These are phyloP conservation scores for Hycleus cichorii DNA, from an alignment of 1,140 invertebrate genomes.

Conservation along the genomic window DNA sequence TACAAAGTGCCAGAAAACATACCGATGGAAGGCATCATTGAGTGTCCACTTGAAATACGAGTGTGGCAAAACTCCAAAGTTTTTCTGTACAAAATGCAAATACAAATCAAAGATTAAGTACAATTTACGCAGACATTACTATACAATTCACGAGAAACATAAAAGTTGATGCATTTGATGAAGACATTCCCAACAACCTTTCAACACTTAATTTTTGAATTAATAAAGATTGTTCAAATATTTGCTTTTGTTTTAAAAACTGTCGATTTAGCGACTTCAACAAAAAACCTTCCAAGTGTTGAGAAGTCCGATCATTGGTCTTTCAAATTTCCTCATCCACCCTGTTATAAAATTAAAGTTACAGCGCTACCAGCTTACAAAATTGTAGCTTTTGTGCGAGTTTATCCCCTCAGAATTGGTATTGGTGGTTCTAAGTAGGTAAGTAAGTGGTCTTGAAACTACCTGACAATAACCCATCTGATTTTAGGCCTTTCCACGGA, in stretches of 20 bases:
- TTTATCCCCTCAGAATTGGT: too few species aligned
- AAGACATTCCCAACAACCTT: too few species aligned
- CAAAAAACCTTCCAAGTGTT: neutral
- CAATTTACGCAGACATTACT: constrained; percentile 20
- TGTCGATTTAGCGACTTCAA: neutral
- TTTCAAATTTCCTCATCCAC: too few species aligned
- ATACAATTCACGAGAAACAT: neutral
- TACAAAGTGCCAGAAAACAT: constrained; percentile 22
- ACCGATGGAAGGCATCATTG: constrained; percentile 18
- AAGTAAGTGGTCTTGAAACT: too few species aligned
- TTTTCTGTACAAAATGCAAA: constrained; percentile 43
- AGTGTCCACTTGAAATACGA: constrained; percentile 44
- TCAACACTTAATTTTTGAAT: too few species aligned
- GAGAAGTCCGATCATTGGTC: neutral
- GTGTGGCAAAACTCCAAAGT: constrained; percentile 48
- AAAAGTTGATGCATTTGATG: neutral
- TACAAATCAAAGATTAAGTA: constrained; percentile 24
- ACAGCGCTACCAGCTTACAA: too few species aligned
- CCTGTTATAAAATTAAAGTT: too few species aligned
- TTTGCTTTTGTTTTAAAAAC: neutral
- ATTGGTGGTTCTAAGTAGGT: too few species aligned
- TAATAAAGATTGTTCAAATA: neutral
- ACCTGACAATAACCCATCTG: too few species aligned
- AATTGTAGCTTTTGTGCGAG: too few species aligned
- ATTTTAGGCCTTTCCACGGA: too few species aligned